Percentiles rank a stretch among this genome's conserved stretches.
Evolutionary conservation across 2,797 vertebrate species (phyloP).

Genomic region (Capromys pilorides): DNA sequence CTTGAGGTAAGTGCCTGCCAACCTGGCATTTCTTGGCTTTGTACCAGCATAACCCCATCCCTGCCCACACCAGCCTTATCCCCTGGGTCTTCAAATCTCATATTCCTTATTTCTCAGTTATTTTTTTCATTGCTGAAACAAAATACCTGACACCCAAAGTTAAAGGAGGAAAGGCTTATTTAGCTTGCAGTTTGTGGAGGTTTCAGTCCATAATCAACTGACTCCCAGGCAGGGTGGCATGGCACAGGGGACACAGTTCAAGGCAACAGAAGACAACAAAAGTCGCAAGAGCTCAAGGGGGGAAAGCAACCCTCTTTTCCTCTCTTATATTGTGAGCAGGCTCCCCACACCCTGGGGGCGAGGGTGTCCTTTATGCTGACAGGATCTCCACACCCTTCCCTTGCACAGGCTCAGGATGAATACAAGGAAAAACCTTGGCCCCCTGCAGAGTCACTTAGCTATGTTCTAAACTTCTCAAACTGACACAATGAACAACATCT

Average conservation of each 20-base stretch:
- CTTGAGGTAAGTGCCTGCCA: neutral
- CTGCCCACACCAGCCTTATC: neutral
- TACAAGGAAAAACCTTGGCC: too few relatives aligned
- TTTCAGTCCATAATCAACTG: neutral
- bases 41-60: neutral
- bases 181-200: neutral
- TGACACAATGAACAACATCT: too few relatives aligned
- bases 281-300: neutral
- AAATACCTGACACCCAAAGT: neutral
- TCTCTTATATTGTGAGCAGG: neutral
- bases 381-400: too few relatives aligned
- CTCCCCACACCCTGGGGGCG: too few relatives aligned
- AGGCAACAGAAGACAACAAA: neutral
- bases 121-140: neutral
- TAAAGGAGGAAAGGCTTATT: neutral
- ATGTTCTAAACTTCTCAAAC: too few relatives aligned
- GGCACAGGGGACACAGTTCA: neutral
- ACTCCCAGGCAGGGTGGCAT: neutral
- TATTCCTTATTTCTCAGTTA: neutral
- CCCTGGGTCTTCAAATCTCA: constrained; percentile 2
- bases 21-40: neutral
- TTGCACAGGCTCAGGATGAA: too few relatives aligned
- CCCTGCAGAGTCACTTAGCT: too few relatives aligned
- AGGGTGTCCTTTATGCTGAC: too few relatives aligned
- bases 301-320: neutral